A percentile compares a stretch with the other conserved stretches of the same genome.
These are phyloP conservation scores for Ophion ellenae DNA, from an alignment of 2,888 invertebrate species.

Conservation along the genomic window DNA sequence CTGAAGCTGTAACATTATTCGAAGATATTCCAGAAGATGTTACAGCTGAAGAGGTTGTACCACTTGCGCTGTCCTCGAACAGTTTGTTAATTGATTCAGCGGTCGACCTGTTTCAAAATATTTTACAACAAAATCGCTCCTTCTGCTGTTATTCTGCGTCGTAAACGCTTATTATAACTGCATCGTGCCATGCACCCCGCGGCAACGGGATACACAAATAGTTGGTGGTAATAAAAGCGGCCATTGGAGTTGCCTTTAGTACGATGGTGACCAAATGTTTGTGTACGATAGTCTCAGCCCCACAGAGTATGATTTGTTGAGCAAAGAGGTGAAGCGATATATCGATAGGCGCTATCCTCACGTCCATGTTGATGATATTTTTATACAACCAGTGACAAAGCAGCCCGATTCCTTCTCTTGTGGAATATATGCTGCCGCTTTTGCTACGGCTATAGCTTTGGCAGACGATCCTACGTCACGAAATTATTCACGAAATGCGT, in stretches of 20 bases:
- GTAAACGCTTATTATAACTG: too few relatives aligned
- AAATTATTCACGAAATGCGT: neutral
- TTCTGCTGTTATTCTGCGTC: too few relatives aligned
- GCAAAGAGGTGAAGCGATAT: slow-evolving; percentile 30
- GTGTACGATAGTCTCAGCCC: slow-evolving; percentile 42
- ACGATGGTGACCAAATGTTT: slow-evolving; percentile 22
- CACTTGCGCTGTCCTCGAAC: neutral
- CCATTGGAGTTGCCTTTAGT: slow-evolving; percentile 47
- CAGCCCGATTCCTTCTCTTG: slow-evolving; percentile 54
- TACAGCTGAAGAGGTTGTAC: slow-evolving; percentile 18
- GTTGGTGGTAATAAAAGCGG: too few relatives aligned
- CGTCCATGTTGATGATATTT: slow-evolving; percentile 9
- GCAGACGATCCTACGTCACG: neutral
- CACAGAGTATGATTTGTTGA: slow-evolving; percentile 16
- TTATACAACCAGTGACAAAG: slow-evolving; percentile 1
- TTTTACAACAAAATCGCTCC: slow-evolving; percentile 27
- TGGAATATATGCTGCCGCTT: slow-evolving; percentile 53
- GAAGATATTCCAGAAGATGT: slow-evolving; percentile 31
- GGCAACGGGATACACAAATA: too few relatives aligned
- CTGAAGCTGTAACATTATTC: neutral
- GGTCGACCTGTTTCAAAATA: slow-evolving; percentile 39
- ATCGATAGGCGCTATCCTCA: slow-evolving; percentile 45
- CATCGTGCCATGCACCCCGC: too few relatives aligned
- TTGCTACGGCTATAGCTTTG: slow-evolving; percentile 17
- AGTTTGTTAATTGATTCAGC: slow-evolving; percentile 23